Evolutionary conservation across 2,888 invertebrate species (phyloP), one percentile per base, ranked within the genome.

Genomic region (Diachrysia chrysitis): DNA sequence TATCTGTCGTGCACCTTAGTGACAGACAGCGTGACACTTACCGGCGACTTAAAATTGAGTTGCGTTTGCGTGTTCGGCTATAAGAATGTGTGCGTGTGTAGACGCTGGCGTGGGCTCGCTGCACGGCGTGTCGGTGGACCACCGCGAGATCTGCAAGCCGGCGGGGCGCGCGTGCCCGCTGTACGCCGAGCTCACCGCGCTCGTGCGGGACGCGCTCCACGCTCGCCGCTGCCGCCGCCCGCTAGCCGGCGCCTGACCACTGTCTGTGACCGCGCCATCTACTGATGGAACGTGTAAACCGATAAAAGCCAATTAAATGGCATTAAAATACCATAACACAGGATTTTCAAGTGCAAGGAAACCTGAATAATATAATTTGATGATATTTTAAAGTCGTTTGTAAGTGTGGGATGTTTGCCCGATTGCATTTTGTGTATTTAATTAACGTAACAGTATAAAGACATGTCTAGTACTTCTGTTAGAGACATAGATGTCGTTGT

Each of bases 61-160:
- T n/a, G n/a, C n/a, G n/a, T n/a, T n/a, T n/a, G n/a, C n/a, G n/a
- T n/a, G n/a, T n/a, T n/a, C n/a, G n/a, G n/a, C n/a, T n/a, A n/a
- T n/a, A n/a, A n/a, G n/a, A n/a, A n/a, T n/a, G n/a, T n/a, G n/a
- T n/a, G n/a, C n/a, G n/a, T 69, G 80, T 92, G 7, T 92, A 98
- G 98, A 98, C 95, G 97, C 98, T 0, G 98, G 97, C 16, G 96
- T 98, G 66, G 98, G 98, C 1, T 96, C 97, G 23, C 96, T 97
- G 63, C 96, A 96, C 66, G 97, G 97, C 23, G 96, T 98, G 16
- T 96, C 97, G 0, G 95, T 98, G 60, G 97, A 98, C 90, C 98
- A 98, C 92, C 92, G 98, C 53, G 97, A 98, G 90, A 97, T 98
- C 69, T 98, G 98, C 93, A 98, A 98, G 88, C 98, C 98, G 0